Evolutionary conservation across 2,888 invertebrate genomes (phyloP).

Genomic region (Amphiduros pacificus): DNA sequence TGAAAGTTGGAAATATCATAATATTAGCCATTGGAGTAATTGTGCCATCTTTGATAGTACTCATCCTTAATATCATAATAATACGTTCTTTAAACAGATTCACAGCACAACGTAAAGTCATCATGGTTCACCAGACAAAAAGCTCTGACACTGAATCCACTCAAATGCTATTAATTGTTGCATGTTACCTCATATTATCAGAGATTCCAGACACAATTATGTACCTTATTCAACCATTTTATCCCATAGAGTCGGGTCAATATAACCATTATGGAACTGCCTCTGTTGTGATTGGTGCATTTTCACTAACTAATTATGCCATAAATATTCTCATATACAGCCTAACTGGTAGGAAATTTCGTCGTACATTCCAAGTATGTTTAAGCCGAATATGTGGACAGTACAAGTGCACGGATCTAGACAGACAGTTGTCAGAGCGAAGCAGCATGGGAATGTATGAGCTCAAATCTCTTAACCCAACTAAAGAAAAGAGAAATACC

Average conservation of each 20-base stretch:
- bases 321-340: conserved; percentile 14
- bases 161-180: conserved; percentile 1
- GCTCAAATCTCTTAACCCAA: no score
- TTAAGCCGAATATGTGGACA: no score
- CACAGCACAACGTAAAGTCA: neutral
- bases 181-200: conserved; percentile 10
- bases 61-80: conserved; percentile 9
- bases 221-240: conserved; percentile 12
- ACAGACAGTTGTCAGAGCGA: no score
- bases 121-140: neutral
- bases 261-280: conserved; percentile 4
- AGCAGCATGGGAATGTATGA: no score
- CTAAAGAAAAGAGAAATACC: no score
- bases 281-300: conserved; percentile 1
- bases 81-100: neutral
- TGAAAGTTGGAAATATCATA: conserved; percentile 7
- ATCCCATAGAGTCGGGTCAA: conserved; percentile 6
- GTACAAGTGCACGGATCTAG: no score
- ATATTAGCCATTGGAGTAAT: conserved; percentile 2
- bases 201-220: conserved; percentile 10
- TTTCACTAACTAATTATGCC: conserved; percentile 14
- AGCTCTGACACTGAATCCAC: conserved; percentile 7
- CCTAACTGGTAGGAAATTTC: conserved; percentile 8
- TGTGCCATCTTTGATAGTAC: conserved; percentile 3
- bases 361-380: no score